These are phyloP conservation scores for Donacobius atricapilla DNA, from an alignment of 2,113 vertebrate species.

Conservation along the genomic window DNA sequence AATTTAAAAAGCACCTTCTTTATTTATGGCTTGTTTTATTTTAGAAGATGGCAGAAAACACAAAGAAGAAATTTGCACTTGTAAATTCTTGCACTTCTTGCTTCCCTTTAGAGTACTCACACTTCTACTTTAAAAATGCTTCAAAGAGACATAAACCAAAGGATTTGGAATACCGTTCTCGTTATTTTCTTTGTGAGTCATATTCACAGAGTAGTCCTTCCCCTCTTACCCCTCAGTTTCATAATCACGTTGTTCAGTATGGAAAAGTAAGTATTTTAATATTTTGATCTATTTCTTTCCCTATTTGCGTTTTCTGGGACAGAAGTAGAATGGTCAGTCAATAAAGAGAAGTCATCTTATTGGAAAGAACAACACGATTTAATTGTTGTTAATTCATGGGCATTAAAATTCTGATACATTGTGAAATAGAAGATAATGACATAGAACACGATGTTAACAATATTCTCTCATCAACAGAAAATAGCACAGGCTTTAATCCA, in stretches of 20 bases:
- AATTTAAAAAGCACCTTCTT: background rate
- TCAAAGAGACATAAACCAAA: background rate
- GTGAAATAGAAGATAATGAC: slow-evolving; percentile 60
- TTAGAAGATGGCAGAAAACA: background rate
- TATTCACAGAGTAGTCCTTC: background rate
- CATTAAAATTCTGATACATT: slow-evolving; percentile 51
- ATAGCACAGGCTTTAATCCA: slow-evolving; percentile 60
- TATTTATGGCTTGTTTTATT: background rate
- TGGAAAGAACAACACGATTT: slow-evolving; percentile 60
- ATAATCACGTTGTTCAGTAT: background rate
- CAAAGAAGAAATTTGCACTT: background rate
- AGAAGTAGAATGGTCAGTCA: background rate
- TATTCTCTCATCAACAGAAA: slow-evolving; percentile 45
- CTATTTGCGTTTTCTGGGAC: background rate
- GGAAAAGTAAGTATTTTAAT: background rate
- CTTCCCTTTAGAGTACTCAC: too few relatives aligned
- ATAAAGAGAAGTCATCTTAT: slow-evolving; percentile 1
- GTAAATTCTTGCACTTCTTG: too few relatives aligned
- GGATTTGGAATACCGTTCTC: background rate
- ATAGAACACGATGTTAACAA: background rate
- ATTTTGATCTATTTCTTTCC: background rate
- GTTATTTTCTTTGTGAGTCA: background rate
- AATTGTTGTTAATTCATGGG: slow-evolving; percentile 53
- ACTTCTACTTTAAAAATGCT: background rate
- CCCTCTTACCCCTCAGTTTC: background rate